Conservation (phyloP, 2,113 vertebrate species). For the Arizona elegans region DNA sequence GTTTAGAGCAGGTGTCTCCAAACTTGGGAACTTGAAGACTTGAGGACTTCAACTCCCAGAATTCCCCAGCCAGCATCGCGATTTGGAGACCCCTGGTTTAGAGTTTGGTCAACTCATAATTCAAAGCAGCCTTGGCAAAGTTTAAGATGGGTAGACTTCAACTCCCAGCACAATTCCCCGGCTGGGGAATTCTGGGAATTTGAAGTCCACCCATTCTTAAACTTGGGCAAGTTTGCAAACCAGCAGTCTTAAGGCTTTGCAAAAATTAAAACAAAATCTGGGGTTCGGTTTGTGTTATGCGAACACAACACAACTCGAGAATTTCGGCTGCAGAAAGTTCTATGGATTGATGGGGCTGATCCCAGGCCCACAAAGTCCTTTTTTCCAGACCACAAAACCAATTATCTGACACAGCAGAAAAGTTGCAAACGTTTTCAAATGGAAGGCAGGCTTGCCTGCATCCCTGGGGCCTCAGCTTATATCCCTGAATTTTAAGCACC, state of each 20-base stretch:
- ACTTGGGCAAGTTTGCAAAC: background rate
- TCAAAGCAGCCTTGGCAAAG: background rate
- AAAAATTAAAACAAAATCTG: background rate
- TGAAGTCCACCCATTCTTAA: background rate
- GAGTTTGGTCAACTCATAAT: background rate
- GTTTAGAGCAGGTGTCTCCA: background rate
- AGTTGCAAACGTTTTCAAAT: background rate
- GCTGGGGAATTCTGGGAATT: background rate
- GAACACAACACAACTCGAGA: background rate
- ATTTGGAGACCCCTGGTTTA: background rate
- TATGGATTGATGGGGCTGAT: background rate
- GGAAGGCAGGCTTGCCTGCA: background rate
- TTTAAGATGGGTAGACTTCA: background rate
- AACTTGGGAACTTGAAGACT: no score
- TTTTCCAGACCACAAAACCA: background rate
- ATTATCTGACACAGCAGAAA: background rate
- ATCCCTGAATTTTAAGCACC: background rate
- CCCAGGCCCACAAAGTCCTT: background rate
- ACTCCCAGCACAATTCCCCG: background rate
- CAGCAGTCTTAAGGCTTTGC: background rate
- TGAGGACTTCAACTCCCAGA: no score
- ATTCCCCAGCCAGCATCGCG: no score
- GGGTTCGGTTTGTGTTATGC: background rate
- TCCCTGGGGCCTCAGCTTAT: background rate
- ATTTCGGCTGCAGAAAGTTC: background rate